Evolutionary conservation across 2,888 invertebrate genomes (phyloP).

Genomic region (Drosophila meridiana): DNA sequence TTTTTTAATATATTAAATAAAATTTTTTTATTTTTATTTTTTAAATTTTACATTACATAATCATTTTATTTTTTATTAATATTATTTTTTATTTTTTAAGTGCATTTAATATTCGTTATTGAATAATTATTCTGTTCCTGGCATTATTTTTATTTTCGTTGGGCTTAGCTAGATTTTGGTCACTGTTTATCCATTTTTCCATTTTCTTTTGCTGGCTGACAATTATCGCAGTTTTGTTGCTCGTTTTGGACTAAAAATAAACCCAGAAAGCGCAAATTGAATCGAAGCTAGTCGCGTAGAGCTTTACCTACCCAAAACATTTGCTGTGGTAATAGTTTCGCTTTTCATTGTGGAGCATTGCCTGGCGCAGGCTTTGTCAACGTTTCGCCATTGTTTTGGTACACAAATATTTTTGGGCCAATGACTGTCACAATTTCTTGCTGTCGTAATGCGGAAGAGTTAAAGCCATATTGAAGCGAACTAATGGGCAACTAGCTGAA

Average conservation of each 20-base stretch:
- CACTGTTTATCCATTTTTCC: constrained; percentile 50
- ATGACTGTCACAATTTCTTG: constrained; percentile 54
- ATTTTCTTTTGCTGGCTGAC: constrained; percentile 50
- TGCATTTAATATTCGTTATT: background rate
- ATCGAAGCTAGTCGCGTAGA: constrained; percentile 15
- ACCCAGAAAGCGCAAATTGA: constrained; percentile 38
- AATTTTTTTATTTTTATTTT: too few species aligned
- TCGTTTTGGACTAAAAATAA: constrained; percentile 62
- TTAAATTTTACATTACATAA: too few species aligned
- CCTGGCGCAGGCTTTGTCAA: constrained; percentile 24
- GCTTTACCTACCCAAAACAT: constrained; percentile 21
- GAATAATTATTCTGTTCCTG: background rate
- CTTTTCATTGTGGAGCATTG: constrained; percentile 60
- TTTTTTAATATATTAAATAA: too few species aligned
- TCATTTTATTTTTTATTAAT: too few species aligned
- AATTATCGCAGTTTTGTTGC: constrained; percentile 50
- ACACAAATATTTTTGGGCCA: constrained; percentile 52
- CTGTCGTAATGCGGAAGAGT: constrained; percentile 56
- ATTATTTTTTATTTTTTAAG: background rate
- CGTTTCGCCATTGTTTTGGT: constrained; percentile 42
- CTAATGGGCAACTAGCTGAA: constrained; percentile 22
- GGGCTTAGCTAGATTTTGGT: constrained; percentile 48
- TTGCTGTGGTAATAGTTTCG: constrained; percentile 66
- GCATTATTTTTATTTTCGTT: constrained; percentile 22
- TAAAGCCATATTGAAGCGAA: constrained; percentile 37